A percentile compares a stretch with the other conserved stretches of the same genome.
Evolutionary conservation across 2,888 invertebrate species (phyloP).

Genomic region (Philhelius pedissequus): DNA sequence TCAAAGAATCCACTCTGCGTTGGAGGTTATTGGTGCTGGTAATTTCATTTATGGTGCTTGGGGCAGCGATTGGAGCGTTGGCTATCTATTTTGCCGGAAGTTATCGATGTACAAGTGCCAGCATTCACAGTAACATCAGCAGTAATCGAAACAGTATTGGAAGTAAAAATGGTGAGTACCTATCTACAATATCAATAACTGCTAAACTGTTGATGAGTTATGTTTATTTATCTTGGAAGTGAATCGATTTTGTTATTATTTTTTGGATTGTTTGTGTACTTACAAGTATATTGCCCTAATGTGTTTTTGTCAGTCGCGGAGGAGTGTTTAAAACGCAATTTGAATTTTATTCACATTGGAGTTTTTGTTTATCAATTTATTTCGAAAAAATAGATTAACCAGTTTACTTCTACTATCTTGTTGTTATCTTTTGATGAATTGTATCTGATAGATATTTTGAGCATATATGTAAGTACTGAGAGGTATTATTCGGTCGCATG

Average conservation of each 20-base stretch:
- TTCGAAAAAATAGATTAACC: not conserved
- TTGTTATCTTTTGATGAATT: not conserved
- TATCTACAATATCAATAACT: not conserved
- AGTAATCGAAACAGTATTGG: conserved; percentile 61
- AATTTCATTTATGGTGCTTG: conserved; percentile 77
- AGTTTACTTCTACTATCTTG: not conserved
- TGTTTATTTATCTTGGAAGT: not conserved
- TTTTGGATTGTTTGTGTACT: too few relatives aligned
- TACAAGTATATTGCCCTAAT: not conserved
- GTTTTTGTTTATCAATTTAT: not conserved
- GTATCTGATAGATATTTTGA: too few relatives aligned
- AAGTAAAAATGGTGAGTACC: conserved; percentile 4
- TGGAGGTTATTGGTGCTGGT: conserved; percentile 79
- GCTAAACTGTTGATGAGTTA: not conserved
- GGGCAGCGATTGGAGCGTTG: conserved; percentile 78
- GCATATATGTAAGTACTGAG: too few relatives aligned
- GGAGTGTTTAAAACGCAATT: conserved; percentile 5
- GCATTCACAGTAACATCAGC: conserved; percentile 66
- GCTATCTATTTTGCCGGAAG: conserved; percentile 78
- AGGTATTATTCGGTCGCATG: too few relatives aligned
- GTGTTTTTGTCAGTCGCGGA: not conserved
- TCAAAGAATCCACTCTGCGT: conserved; percentile 85
- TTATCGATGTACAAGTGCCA: conserved; percentile 70
- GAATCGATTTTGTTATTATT: not conserved
- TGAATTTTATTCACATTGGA: not conserved